Base-by-base conservation (phyloP, 2,113 vertebrate species). In the Tragelaphus strepsiceros region DNA sequence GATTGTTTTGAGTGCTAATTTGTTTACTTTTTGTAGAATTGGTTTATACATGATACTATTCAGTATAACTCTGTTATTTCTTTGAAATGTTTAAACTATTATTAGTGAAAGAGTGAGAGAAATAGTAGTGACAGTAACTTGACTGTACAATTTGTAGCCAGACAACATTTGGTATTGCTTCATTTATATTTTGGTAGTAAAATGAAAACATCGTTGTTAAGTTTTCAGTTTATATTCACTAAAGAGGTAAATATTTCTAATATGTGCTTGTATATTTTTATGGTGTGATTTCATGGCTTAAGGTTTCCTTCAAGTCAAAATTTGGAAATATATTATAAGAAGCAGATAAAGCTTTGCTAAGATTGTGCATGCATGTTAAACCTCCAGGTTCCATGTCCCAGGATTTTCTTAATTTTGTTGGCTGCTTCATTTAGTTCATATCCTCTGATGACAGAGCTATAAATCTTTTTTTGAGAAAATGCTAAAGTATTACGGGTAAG, bases 11-110 rank as follows among this genome's bases (percentile, higher is more conserved):
- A 97, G 97, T 98, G 96, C 90, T 97, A 84, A 97, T 97, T 98
- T 98, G 98, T 97, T 98, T 97, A 96, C 91, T 96, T 98, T 98
- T 98, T 97, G 61, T 98, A 98, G 92, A 98, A 91, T 98, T 99
- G 95, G 97, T 95, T 97, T 97, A 96, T 98, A 97, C 93, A 96
- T 97, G 71, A 93, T 97, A 96, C 88, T 64, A 96, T 97, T 98
- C 78, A 96, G 97, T 96, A 94, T 59, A 97, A 84, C 83, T 99
- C 83, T 99, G 98, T 98, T 98, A 98, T 98, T 98, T 97, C 95
- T 98, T 98, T 98, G 98, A 98, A 98, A 97, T 96, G 98, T 91
- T 98, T 97, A 58, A 78, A 94, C 97, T 83, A 64, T 39, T 97
- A 97, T 92, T 97, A 98, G 91, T 93, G 62, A 92, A 96, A 35